Evolutionary conservation across 2,797 vertebrate species (phyloP).

Genomic region (Myotis findleyi): DNA sequence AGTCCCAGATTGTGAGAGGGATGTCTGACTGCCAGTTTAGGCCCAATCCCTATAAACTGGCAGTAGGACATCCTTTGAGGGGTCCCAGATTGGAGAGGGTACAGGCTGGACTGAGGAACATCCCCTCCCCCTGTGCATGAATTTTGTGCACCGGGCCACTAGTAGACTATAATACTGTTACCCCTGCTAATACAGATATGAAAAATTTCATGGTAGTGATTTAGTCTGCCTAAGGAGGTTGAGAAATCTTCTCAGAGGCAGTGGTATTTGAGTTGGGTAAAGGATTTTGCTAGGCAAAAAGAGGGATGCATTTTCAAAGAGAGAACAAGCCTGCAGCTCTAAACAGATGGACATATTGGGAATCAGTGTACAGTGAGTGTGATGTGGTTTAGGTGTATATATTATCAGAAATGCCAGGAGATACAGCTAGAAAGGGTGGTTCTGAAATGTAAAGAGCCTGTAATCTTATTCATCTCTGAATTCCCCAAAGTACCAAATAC

Average conservation of each 20-base stretch:
- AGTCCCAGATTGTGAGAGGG: too few relatives aligned
- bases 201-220: background rate
- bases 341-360: background rate
- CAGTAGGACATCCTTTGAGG: too few relatives aligned
- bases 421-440: background rate
- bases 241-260: background rate
- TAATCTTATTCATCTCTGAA: constrained; percentile 1
- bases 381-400: background rate
- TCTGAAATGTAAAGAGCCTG: background rate
- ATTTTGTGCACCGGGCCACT: too few relatives aligned
- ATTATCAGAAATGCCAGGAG: background rate
- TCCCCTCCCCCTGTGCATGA: too few relatives aligned
- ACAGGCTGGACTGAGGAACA: too few relatives aligned
- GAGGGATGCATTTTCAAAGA: background rate
- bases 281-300: background rate
- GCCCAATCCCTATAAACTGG: too few relatives aligned
- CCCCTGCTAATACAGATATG: background rate
- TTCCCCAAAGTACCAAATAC: background rate
- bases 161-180: background rate
- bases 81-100: too few relatives aligned
- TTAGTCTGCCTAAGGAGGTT: background rate
- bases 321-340: background rate
- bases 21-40: too few relatives aligned
- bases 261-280: constrained; percentile 3
- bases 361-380: background rate